These are phyloP conservation scores for Cryptoblepharus egeriae DNA, from an alignment of 2,797 vertebrate genomes.

Conservation along the genomic window DNA sequence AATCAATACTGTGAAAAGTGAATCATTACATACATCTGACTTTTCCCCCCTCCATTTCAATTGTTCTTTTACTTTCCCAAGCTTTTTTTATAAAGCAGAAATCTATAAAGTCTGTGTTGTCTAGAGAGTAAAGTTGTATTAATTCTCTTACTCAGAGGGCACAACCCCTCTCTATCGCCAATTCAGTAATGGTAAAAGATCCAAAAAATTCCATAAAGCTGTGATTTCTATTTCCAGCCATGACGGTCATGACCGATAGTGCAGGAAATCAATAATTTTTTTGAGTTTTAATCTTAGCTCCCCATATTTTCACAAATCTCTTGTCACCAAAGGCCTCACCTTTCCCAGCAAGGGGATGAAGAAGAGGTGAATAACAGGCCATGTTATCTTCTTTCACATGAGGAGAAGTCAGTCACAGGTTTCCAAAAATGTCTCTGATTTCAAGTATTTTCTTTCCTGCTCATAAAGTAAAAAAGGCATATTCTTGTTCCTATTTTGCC, in stretches of 20 bases:
- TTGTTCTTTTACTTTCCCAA: conserved; percentile 17
- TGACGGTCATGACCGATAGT: not conserved
- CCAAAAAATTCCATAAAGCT: conserved; percentile 30
- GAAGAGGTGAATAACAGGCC: not conserved
- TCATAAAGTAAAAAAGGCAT: not conserved
- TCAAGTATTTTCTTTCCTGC: not conserved
- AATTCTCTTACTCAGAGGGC: conserved; percentile 32
- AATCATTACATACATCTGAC: not conserved
- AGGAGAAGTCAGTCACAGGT: not conserved
- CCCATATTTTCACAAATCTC: conserved; percentile 12
- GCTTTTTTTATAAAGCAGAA: not conserved
- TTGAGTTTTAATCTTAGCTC: conserved; percentile 37
- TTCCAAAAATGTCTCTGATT: not conserved
- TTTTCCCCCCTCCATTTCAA: not conserved
- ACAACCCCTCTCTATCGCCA: conserved; percentile 23
- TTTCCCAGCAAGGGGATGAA: conserved; percentile 3
- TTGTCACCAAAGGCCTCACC: conserved; percentile 15
- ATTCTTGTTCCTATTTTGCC: not conserved
- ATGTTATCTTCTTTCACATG: not conserved
- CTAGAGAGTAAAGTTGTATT: conserved; percentile 6
- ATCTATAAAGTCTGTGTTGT: conserved; percentile 1
- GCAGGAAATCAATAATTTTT: conserved; percentile 21
- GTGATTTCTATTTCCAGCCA: conserved; percentile 17
- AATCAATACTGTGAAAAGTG: conserved; percentile 26
- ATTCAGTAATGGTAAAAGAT: conserved; percentile 13